phyloP scores from a whole-genome alignment of 2,888 invertebrate species.

The Sminthurides aquaticus region DNA sequence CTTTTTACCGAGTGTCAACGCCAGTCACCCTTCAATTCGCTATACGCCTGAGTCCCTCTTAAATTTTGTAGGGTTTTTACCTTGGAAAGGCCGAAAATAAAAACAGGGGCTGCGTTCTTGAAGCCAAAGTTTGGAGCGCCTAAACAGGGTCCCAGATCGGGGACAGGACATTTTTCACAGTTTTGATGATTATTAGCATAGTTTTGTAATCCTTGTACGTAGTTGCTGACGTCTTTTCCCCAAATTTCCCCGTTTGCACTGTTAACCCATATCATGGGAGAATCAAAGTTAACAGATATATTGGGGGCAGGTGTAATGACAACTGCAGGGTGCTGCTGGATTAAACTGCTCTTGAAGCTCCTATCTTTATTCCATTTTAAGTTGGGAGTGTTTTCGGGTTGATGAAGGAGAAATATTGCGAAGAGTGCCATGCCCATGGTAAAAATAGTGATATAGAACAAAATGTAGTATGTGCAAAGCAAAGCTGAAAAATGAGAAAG shows the following conservation, averaged over 20 bases:
- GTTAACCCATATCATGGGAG: background rate
- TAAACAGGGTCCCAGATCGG: background rate
- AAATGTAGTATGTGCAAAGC: background rate
- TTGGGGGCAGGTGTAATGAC: background rate
- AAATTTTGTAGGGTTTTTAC: background rate
- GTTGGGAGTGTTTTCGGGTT: background rate
- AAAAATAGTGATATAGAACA: background rate
- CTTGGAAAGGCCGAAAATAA: background rate
- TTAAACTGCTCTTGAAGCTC: background rate
- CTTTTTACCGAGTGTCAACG: background rate
- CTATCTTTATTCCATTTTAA: background rate
- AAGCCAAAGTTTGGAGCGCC: background rate
- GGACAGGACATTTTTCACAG: background rate
- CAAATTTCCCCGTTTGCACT: background rate
- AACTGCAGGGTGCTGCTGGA: constrained; percentile 2
- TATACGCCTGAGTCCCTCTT: background rate
- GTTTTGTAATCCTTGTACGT: background rate
- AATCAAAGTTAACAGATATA: background rate
- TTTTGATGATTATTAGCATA: too few relatives aligned
- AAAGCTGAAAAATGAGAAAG: too few relatives aligned
- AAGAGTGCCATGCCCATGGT: background rate
- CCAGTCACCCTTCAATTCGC: background rate
- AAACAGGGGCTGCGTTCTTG: background rate
- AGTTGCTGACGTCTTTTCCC: background rate
- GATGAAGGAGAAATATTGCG: background rate